These are phyloP conservation scores for Abramis brama DNA, from an alignment of 2,113 vertebrate species.

Conservation along the genomic window DNA sequence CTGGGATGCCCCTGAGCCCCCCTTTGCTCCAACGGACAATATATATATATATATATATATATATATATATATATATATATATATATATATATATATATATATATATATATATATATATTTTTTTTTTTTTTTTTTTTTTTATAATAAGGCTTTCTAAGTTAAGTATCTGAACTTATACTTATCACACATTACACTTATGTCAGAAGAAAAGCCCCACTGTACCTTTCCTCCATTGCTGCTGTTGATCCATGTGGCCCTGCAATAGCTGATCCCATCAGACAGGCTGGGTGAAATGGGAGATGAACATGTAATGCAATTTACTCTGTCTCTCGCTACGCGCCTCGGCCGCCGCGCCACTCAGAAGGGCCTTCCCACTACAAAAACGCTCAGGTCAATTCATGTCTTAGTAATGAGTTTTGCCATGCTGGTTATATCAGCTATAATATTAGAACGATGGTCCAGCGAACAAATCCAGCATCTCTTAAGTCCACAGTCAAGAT, in stretches of 20 bases:
- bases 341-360: slow-evolving; percentile 47
- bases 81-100: no score
- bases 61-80: no score
- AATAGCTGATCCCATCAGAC: slow-evolving; percentile 64
- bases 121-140: no score
- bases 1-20: background rate
- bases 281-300: slow-evolving; percentile 58
- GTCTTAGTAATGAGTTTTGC: slow-evolving; percentile 64
- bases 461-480: slow-evolving; percentile 56
- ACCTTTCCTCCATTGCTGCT: slow-evolving; percentile 21
- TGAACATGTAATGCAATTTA: slow-evolving; percentile 65
- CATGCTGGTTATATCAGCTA: slow-evolving; percentile 55
- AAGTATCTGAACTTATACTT: background rate
- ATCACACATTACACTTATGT: background rate
- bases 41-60: background rate
- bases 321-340: slow-evolving; percentile 56
- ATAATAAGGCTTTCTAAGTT: background rate
- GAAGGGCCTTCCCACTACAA: slow-evolving; percentile 60
- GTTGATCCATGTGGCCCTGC: slow-evolving; percentile 57
- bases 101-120: no score
- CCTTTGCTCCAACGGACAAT: background rate
- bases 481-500: slow-evolving; percentile 34
- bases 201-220: background rate
- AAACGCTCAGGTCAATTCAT: slow-evolving; percentile 63
- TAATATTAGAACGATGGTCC: slow-evolving; percentile 53